Conservation (phyloP, 1,140 invertebrate genomes). For the Nasonia vitripennis region DNA sequence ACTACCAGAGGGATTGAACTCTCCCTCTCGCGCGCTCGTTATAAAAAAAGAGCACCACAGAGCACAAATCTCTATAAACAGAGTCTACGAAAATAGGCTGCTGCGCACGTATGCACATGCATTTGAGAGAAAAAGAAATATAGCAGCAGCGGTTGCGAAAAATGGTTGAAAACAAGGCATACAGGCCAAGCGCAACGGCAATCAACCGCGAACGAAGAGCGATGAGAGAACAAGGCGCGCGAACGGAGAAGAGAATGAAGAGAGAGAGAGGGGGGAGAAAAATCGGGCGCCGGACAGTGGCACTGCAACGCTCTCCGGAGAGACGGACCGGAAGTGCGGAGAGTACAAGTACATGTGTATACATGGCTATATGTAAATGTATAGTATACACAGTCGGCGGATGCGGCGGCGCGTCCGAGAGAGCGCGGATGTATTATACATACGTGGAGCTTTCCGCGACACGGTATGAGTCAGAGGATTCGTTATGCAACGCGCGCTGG, state of each 20-base stretch:
- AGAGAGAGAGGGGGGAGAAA: not conserved
- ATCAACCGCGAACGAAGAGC: slow-evolving; percentile 25
- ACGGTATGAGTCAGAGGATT: not conserved
- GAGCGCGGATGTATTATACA: not conserved
- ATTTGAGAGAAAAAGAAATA: not conserved
- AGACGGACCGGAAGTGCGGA: not conserved
- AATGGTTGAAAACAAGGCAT: not conserved
- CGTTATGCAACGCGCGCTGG: not conserved
- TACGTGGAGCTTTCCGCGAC: not conserved
- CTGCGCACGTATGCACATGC: not conserved
- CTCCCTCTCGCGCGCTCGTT: not conserved
- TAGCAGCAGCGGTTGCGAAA: not conserved
- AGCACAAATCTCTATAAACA: not conserved
- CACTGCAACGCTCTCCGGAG: not conserved
- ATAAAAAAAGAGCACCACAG: not conserved
- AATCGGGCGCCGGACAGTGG: not conserved
- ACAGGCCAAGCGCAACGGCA: not conserved
- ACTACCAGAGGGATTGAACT: not conserved
- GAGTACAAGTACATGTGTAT: not conserved
- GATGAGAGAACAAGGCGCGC: slow-evolving; percentile 19
- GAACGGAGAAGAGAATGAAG: not conserved
- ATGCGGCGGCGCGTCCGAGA: not conserved
- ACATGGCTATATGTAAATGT: not conserved
- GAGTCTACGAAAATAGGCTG: not conserved
- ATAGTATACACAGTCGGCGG: not conserved